phyloP scores from a whole-genome alignment of 2,797 vertebrate species.

The Lepilemur ruficaudatus region DNA sequence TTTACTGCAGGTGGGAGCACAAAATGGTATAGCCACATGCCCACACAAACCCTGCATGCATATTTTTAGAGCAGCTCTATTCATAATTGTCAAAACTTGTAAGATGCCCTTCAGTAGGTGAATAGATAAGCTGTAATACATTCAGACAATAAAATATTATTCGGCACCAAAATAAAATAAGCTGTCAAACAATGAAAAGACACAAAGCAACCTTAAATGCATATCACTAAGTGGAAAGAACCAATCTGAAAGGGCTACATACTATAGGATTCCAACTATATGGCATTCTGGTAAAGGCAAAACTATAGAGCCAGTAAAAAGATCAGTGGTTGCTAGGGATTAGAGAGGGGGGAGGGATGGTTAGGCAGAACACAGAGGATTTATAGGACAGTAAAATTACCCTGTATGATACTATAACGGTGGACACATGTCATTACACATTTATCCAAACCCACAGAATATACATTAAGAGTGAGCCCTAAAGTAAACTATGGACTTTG shows the following conservation, averaged over 20 bases:
- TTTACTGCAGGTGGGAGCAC: neutral
- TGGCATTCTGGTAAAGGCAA: neutral
- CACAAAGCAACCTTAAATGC: neutral
- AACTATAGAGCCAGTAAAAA: neutral
- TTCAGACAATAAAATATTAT: neutral
- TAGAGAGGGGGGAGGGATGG: neutral
- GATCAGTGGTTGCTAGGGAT: neutral
- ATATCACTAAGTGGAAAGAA: neutral
- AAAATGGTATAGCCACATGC: neutral
- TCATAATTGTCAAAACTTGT: neutral
- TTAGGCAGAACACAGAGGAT: neutral
- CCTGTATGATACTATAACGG: neutral
- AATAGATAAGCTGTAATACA: neutral
- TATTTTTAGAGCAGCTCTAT: neutral
- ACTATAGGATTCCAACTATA: neutral
- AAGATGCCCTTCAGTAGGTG: neutral
- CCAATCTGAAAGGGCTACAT: neutral
- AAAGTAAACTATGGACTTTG: neutral
- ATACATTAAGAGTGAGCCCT: neutral
- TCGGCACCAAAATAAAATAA: neutral
- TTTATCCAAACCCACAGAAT: neutral
- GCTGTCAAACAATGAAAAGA: neutral
- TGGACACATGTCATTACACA: neutral
- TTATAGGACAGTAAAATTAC: neutral
- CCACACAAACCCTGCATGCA: neutral